These are phyloP conservation scores for Polypterus senegalus DNA, from an alignment of 2,113 vertebrate genomes.

Conservation along the genomic window DNA sequence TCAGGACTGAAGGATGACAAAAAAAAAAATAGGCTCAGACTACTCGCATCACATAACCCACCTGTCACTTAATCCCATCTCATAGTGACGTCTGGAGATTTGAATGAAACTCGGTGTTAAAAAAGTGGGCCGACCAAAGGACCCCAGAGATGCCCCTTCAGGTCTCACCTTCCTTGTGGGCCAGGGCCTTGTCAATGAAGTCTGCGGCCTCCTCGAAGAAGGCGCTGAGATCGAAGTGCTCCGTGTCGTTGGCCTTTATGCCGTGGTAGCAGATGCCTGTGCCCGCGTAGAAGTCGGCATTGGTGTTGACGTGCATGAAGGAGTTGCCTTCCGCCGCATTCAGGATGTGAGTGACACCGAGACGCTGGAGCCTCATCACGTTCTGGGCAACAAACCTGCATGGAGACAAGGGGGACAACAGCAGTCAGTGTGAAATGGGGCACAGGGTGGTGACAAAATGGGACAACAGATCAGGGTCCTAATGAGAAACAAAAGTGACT, in stretches of 20 bases:
- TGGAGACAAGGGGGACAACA: slow-evolving; percentile 13
- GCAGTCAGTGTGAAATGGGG: too few species aligned
- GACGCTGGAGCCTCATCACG: slow-evolving; percentile 67
- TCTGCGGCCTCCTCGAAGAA: slow-evolving; percentile 90
- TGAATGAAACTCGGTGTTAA: too few species aligned
- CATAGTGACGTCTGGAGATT: too few species aligned
- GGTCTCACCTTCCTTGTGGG: slow-evolving; percentile 80
- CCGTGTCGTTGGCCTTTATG: slow-evolving; percentile 83
- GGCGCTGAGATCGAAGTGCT: slow-evolving; percentile 82
- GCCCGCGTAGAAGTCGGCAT: slow-evolving; percentile 78
- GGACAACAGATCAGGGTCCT: too few species aligned
- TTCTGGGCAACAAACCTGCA: slow-evolving; percentile 86
- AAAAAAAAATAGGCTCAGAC: too few species aligned
- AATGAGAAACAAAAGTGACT: too few species aligned
- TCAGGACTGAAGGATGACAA: too few species aligned
- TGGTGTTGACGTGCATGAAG: slow-evolving; percentile 98
- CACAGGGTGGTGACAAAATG: too few species aligned
- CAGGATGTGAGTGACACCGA: slow-evolving; percentile 87
- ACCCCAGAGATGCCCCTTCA: not conserved
- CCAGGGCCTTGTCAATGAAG: slow-evolving; percentile 84
- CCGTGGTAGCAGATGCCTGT: slow-evolving; percentile 86
- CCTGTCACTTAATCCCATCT: too few species aligned
- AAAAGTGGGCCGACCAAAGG: too few species aligned
- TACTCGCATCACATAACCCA: too few species aligned
- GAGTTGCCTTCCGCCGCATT: slow-evolving; percentile 91